Evolutionary conservation across 2,888 invertebrate genomes (phyloP).

Genomic region (Eilema depressum): DNA sequence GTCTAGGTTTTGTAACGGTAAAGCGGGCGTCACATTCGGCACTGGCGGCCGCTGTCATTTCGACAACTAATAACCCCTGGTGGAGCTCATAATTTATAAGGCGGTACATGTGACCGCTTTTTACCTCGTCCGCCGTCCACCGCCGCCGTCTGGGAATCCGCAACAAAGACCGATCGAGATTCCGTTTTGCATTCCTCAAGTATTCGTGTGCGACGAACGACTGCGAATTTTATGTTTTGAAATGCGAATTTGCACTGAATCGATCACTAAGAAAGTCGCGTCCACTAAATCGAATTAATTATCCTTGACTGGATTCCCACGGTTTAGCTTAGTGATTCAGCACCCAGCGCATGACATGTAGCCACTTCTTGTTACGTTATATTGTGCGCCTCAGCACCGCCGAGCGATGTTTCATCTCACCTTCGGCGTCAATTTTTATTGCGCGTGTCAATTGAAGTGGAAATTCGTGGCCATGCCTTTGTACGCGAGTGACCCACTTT

Average conservation of each 20-base stretch:
- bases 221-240: constrained; percentile 70
- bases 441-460: constrained; percentile 50
- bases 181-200: constrained; percentile 83
- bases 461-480: constrained; percentile 53
- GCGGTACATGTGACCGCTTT: constrained; percentile 80
- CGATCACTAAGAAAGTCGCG: constrained; percentile 62
- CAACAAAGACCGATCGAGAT: constrained; percentile 81
- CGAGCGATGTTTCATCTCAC: constrained; percentile 45
- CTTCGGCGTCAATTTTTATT: constrained; percentile 52
- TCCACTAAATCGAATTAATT: constrained; percentile 44
- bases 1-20: constrained; percentile 80
- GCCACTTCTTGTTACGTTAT: constrained; percentile 23
- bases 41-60: constrained; percentile 70
- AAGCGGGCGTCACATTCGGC: constrained; percentile 66
- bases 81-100: constrained; percentile 80
- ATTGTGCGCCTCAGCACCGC: constrained; percentile 19
- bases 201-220: constrained; percentile 71
- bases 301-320: constrained; percentile 57
- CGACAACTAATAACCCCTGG: constrained; percentile 77
- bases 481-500: constrained; percentile 78
- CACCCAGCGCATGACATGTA: constrained; percentile 21
- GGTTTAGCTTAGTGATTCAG: constrained; percentile 33
- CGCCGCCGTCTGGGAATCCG: constrained; percentile 84
- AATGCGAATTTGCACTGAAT: constrained; percentile 69
- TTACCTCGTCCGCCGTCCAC: constrained; percentile 68